Evolutionary conservation across 2,888 invertebrate species (phyloP).

Genomic region (Drosophila nr. fundita): DNA sequence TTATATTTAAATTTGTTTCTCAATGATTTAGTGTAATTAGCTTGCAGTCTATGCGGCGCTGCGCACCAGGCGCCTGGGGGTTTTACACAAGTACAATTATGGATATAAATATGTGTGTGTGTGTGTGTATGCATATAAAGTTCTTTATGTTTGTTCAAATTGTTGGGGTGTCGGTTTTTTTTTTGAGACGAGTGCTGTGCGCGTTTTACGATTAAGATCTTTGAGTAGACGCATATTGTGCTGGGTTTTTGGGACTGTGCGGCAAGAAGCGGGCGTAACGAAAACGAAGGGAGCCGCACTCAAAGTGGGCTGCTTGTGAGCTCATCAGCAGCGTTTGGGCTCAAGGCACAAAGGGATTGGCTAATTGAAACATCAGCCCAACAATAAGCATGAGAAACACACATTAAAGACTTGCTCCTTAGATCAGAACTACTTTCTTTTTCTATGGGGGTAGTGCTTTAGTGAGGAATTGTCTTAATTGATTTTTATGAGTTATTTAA

Average conservation of each 20-base stretch:
- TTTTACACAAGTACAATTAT: constrained; percentile 29
- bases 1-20: constrained; percentile 69
- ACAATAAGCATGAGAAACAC: constrained; percentile 29
- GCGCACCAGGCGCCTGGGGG: constrained; percentile 44
- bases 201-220: constrained; percentile 72
- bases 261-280: constrained; percentile 49
- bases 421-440: not conserved
- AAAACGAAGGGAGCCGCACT: constrained; percentile 27
- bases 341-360: constrained; percentile 48
- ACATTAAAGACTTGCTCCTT: constrained; percentile 34
- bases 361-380: constrained; percentile 66
- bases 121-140: constrained; percentile 13
- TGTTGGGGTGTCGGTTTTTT: constrained; percentile 43
- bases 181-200: constrained; percentile 28
- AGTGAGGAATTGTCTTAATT: constrained; percentile 18
- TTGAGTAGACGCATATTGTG: constrained; percentile 40
- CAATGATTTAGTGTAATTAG: constrained; percentile 77
- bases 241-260: constrained; percentile 13
- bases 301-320: constrained; percentile 74
- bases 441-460: constrained; percentile 23
- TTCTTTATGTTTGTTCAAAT: constrained; percentile 11
- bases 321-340: constrained; percentile 60
- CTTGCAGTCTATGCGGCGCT: constrained; percentile 50
- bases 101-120: not conserved
- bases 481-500: not conserved